Evolutionary conservation across 2,888 invertebrate species (phyloP).

Genomic region (Drosophila seclusa): DNA sequence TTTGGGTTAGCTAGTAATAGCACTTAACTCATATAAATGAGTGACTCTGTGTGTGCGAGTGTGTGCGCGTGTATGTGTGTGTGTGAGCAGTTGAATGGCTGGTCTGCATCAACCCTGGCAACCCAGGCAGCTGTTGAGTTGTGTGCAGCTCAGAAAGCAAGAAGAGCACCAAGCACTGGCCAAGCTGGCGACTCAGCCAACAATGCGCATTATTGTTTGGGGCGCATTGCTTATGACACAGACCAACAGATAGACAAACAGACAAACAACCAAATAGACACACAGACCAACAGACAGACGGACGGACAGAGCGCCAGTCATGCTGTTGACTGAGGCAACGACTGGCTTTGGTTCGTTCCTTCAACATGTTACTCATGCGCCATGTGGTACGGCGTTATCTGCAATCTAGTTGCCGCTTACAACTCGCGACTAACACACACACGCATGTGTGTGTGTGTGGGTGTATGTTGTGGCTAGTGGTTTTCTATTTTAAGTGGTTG

Average conservation of each 20-base stretch:
- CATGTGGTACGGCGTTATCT: constrained; percentile 38
- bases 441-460: constrained; percentile 12
- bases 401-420: constrained; percentile 53
- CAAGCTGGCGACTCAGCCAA: constrained; percentile 41
- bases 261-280: constrained; percentile 35
- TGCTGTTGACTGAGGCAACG: neutral
- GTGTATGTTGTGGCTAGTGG: constrained; percentile 48
- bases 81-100: constrained; percentile 29
- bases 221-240: constrained; percentile 70
- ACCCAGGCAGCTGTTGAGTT: neutral
- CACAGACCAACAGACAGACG: neutral
- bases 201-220: constrained; percentile 68
- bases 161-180: constrained; percentile 52
- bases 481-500: constrained; percentile 77
- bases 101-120: constrained; percentile 2
- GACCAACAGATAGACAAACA: constrained; percentile 43
- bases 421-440: constrained; percentile 67
- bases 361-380: constrained; percentile 56
- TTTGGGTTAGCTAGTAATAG: constrained; percentile 33
- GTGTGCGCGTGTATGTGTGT: constrained; percentile 14
- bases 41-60: constrained; percentile 29
- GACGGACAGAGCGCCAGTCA: constrained; percentile 17
- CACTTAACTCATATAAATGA: constrained; percentile 81
- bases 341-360: constrained; percentile 3
- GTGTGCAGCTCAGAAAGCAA: constrained; percentile 48